Conservation (phyloP, 2,113 vertebrate genomes). For the Steatornis caripensis region DNA sequence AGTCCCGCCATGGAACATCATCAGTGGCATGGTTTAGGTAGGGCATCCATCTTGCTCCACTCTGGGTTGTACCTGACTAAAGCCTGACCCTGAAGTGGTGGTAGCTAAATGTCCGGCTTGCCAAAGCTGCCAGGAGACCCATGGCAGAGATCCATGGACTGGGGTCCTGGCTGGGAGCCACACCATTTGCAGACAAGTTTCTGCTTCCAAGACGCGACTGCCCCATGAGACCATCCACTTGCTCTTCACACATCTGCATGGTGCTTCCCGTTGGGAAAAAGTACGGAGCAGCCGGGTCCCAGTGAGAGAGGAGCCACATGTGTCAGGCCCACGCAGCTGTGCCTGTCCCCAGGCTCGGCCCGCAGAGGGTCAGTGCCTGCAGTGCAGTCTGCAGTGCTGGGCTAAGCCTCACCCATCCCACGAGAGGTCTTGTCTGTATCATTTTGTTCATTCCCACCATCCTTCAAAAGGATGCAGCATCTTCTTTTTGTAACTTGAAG, state of each 20-base stretch:
- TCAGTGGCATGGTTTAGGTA: background rate
- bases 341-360: background rate
- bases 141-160: background rate
- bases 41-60: background rate
- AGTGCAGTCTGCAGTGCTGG: background rate
- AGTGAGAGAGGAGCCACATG: background rate
- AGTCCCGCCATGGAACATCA: rapidly evolving
- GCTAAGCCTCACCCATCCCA: background rate
- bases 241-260: background rate
- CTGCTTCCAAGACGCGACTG: background rate
- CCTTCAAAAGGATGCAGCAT: background rate
- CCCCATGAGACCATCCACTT: rapidly evolving
- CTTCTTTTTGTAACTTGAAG: background rate
- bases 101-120: background rate
- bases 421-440: rapidly evolving
- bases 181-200: background rate
- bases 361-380: rapidly evolving
- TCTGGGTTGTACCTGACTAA: background rate
- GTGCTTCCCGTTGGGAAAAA: background rate
- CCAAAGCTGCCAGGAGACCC: background rate
- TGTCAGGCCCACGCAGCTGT: background rate
- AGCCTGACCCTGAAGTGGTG: background rate
- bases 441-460: background rate
- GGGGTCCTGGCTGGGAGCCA: background rate
- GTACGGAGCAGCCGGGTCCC: background rate